phyloP scores from a whole-genome alignment of 2,888 invertebrate species.

The Cetonia aurata region DNA sequence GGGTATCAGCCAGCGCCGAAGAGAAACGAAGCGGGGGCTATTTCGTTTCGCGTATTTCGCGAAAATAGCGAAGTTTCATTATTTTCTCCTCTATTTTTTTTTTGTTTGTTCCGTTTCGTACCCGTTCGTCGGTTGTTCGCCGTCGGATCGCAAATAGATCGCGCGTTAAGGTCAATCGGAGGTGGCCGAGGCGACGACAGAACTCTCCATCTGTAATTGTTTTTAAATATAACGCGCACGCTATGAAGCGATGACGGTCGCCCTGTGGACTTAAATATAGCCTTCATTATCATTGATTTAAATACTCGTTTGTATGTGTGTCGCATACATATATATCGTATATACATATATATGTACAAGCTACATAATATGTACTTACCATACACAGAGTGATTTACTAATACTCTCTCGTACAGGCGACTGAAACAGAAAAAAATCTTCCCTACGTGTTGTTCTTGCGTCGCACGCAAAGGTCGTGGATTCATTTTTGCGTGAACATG shows the following conservation, averaged over 20 bases:
- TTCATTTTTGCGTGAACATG: too few relatives aligned
- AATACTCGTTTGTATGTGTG: not conserved
- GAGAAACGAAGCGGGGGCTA: not conserved
- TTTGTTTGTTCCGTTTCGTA: too few relatives aligned
- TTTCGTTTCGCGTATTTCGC: slow-evolving; percentile 24
- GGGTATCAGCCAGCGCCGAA: too few relatives aligned
- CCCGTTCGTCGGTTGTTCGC: not conserved
- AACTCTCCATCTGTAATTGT: slow-evolving; percentile 39
- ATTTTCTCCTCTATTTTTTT: slow-evolving; percentile 6
- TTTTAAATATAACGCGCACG: slow-evolving; percentile 33
- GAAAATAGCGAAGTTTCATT: slow-evolving; percentile 34
- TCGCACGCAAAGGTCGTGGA: too few relatives aligned
- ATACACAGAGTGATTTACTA: too few relatives aligned
- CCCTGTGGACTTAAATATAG: not conserved
- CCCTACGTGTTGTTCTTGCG: too few relatives aligned
- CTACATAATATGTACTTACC: too few relatives aligned
- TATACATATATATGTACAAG: too few relatives aligned
- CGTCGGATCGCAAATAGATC: slow-evolving; percentile 34
- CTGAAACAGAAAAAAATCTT: too few relatives aligned
- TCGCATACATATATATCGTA: too few relatives aligned
- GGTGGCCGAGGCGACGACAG: slow-evolving; percentile 39
- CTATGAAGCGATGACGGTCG: not conserved
- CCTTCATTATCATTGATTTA: slow-evolving; percentile 17
- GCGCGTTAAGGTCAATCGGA: slow-evolving; percentile 39
- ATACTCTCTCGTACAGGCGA: too few relatives aligned